These are phyloP conservation scores for Eupithecia vulgata DNA, from an alignment of 2,888 invertebrate species.

Conservation along the genomic window DNA sequence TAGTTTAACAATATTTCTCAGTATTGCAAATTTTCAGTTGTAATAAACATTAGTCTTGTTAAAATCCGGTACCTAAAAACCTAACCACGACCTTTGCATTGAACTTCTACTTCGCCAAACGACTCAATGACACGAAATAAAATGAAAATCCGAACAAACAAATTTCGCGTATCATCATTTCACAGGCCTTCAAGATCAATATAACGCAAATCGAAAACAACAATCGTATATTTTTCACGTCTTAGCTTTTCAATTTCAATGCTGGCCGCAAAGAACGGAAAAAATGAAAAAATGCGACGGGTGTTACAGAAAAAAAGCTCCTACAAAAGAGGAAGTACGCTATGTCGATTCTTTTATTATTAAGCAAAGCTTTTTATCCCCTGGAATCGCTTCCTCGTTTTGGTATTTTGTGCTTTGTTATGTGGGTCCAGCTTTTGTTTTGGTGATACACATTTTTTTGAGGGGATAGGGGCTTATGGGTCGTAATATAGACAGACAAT, in stretches of 20 bases:
- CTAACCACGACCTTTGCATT: not conserved
- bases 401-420: constrained; percentile 19
- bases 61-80: not conserved
- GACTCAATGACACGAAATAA: constrained; percentile 1
- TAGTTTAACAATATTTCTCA: not conserved
- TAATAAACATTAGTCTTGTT: not conserved
- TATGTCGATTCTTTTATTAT: constrained; percentile 28
- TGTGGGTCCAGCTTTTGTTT: constrained; percentile 13
- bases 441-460: constrained; percentile 11
- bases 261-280: constrained; percentile 3
- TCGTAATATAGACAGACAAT: not conserved
- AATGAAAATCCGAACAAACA: not conserved
- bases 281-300: constrained; percentile 10
- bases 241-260: constrained; percentile 21
- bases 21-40: not conserved
- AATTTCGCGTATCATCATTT: not conserved
- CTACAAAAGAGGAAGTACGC: constrained; percentile 18
- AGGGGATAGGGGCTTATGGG: constrained; percentile 1
- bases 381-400: constrained; percentile 14
- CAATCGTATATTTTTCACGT: constrained; percentile 15
- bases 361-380: constrained; percentile 29
- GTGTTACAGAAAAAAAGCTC: constrained; percentile 11
- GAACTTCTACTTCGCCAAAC: not conserved
- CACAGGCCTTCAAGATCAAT: constrained; percentile 1
- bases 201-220: constrained; percentile 1